Evolutionary conservation across 1,140 invertebrate genomes (phyloP).

Genomic region (Leptonema lineaticorne): DNA sequence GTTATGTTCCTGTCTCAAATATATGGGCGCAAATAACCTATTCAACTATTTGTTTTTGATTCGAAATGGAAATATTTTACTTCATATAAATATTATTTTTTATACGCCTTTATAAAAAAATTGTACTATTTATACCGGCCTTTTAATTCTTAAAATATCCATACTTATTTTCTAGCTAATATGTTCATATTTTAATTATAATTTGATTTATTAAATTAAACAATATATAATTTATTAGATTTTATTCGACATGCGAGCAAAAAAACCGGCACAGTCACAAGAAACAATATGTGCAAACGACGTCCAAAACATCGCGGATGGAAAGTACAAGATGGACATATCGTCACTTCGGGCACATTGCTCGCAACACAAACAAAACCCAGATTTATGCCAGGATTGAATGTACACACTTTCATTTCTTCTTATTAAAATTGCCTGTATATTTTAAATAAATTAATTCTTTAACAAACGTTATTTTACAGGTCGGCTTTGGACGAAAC

Average conservation of each 20-base stretch:
- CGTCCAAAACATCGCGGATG: constrained; percentile 73
- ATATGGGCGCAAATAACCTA: too few species aligned
- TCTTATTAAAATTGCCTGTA: background rate
- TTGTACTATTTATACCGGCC: too few species aligned
- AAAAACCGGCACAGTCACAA: constrained; percentile 65
- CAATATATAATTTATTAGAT: constrained; percentile 43
- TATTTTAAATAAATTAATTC: background rate
- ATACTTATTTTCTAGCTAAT: background rate
- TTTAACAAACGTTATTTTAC: constrained; percentile 39
- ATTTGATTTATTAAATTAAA: background rate
- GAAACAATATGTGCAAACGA: constrained; percentile 62
- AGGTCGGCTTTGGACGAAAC: constrained; percentile 78
- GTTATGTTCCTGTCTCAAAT: too few species aligned
- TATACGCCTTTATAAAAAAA: too few species aligned
- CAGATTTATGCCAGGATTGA: constrained; percentile 77
- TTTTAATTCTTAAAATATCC: background rate
- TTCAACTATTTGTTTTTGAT: too few species aligned
- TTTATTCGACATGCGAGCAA: constrained; percentile 66
- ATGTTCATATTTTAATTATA: background rate
- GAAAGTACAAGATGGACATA: constrained; percentile 66
- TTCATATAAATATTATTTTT: too few species aligned
- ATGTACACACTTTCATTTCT: constrained; percentile 62
- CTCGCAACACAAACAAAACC: constrained; percentile 67
- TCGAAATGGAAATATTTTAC: too few species aligned
- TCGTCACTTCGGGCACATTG: constrained; percentile 65